Percentiles rank a stretch among this genome's conserved stretches.
Evolutionary conservation across 37 sponge, comb jelly and placozoan genomes (phyloP).

Genomic region (Ianthella basta): DNA sequence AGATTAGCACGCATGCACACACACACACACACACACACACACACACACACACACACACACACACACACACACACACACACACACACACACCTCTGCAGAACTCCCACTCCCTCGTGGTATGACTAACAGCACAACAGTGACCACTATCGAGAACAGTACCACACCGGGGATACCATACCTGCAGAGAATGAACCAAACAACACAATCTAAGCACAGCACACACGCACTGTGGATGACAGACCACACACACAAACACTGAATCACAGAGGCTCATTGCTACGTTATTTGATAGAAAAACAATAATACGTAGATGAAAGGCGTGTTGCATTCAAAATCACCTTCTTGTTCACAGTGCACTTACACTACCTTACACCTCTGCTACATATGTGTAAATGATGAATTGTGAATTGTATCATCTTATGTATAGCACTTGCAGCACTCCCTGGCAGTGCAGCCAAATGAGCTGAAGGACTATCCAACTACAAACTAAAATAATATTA

Average conservation of each 20-base stretch:
- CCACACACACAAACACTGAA: conserved; percentile 18
- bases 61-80: conserved; percentile 20
- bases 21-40: conserved; percentile 33
- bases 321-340: too few species aligned
- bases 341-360: too few species aligned
- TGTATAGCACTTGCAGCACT: too few species aligned
- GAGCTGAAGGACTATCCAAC: too few species aligned
- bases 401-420: too few species aligned
- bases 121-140: conserved; percentile 53
- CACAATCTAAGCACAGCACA: neutral
- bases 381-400: too few species aligned
- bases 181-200: neutral
- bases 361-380: too few species aligned
- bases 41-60: conserved; percentile 4
- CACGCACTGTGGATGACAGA: neutral
- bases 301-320: too few species aligned
- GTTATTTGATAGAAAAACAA: too few species aligned
- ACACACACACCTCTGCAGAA: neutral
- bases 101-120: conserved; percentile 55
- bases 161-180: conserved; percentile 73
- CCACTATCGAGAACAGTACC: conserved; percentile 20
- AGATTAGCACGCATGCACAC: neutral
- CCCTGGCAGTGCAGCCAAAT: too few species aligned
- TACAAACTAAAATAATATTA: too few species aligned
- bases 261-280: conserved; percentile 19